phyloP scores from a whole-genome alignment of 1,140 invertebrate species.

The Drosophila nebulosa region DNA sequence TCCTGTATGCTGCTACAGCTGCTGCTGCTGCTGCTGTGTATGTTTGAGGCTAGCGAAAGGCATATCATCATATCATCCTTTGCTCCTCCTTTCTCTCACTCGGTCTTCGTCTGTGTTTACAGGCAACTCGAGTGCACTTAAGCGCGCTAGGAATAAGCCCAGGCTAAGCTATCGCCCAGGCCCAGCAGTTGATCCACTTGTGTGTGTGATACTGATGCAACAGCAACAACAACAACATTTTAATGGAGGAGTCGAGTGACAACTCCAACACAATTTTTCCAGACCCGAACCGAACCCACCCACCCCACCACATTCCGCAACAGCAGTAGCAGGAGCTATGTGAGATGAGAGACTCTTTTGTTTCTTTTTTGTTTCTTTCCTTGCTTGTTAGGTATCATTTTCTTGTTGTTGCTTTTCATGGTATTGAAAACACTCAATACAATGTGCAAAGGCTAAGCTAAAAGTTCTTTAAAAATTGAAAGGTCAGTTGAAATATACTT shows the following conservation, averaged over 20 bases:
- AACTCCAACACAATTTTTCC: not conserved
- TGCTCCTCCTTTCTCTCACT: conserved; percentile 23
- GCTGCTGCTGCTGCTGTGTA: too few species aligned
- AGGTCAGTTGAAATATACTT: too few species aligned
- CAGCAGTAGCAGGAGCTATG: not conserved
- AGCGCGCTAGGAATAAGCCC: conserved; percentile 56
- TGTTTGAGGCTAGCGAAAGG: conserved; percentile 60
- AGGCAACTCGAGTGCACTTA: conserved; percentile 74
- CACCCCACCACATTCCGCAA: not conserved
- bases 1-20: too few species aligned
- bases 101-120: conserved; percentile 61
- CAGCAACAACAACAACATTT: not conserved
- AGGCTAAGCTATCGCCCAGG: conserved; percentile 36
- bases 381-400: too few species aligned
- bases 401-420: not conserved
- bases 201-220: not conserved
- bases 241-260: not conserved
- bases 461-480: not conserved
- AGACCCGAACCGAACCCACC: not conserved
- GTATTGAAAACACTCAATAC: not conserved
- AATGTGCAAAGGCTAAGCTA: not conserved
- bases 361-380: not conserved
- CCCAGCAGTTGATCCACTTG: not conserved
- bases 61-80: conserved; percentile 67
- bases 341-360: not conserved